Evolutionary conservation across 2,113 vertebrate species (phyloP), one percentile per base, ranked within the genome.

Genomic region (Accipiter virgatus): DNA sequence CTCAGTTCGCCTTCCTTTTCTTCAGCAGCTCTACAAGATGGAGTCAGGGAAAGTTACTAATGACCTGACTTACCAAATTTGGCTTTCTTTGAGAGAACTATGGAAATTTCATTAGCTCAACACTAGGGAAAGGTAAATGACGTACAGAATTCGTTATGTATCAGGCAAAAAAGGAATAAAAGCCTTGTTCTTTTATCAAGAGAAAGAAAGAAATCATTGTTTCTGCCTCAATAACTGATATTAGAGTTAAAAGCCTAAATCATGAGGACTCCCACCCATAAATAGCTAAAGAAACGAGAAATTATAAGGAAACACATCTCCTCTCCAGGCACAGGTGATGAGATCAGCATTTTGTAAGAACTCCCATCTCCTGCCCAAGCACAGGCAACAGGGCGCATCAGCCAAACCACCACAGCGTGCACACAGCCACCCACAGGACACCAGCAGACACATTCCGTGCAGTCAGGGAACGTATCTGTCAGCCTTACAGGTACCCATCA

Each of bases 391-490:
- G 4, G 5, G 40, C 4, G 2, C 27, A 48, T 36, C 53, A 48
- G 23, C 23, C 83, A 93, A 21, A 53, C 36, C 20, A 32, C 4
- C 17, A 5, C 1, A 25, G 19, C 0, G 17, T 6, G 14, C 53
- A 36, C 6, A 17, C 0, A 16, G 81, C 23, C 50, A 81, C 0
- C 0, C 1, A 5, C 31, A 40, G 34, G 16, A 43, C 25, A 70
- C 23, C 52, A 13, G 29, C 52, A 23, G 6, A 19, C 40, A 20
- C 22, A 32, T 26, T 13, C 50, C 10, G 3, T 9, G 42, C 42
- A 29, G 21, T 1, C 34, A 29, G 43, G 50, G 52, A 50, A 55
- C 2, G 1, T 17, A 42, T 32, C 6, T 42, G 36, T 9, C 67
- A 92, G 50, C 63, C 72, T 27, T 13, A 27, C 32, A 62, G 31